A percentile compares a stretch with the other conserved stretches of the same genome.
These are phyloP conservation scores for Pollenia labialis DNA, from an alignment of 2,888 invertebrate genomes.

Conservation along the genomic window DNA sequence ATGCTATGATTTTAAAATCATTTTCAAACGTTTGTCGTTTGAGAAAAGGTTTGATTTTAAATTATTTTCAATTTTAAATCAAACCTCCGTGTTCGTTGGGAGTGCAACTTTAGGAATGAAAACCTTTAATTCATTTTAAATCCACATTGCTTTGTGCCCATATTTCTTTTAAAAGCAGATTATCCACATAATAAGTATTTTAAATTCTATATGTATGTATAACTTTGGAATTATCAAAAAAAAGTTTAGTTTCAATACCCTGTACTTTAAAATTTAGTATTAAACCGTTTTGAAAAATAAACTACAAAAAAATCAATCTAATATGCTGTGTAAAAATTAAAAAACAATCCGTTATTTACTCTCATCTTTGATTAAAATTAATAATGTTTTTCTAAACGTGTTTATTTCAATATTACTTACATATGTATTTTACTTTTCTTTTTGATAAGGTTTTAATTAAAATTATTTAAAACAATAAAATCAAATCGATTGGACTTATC, in stretches of 20 bases:
- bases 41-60: too few relatives aligned
- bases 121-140: too few relatives aligned
- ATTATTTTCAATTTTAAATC: too few relatives aligned
- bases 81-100: too few relatives aligned
- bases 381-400: constrained; percentile 8
- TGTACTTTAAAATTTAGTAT: background rate
- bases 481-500: constrained; percentile 13
- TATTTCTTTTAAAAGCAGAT: too few relatives aligned
- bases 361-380: background rate
- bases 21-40: too few relatives aligned
- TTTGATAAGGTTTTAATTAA: constrained; percentile 38
- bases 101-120: too few relatives aligned
- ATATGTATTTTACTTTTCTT: constrained; percentile 10
- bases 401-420: background rate
- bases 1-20: too few relatives aligned
- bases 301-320: background rate
- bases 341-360: background rate
- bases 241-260: background rate
- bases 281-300: background rate
- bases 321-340: background rate
- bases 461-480: background rate
- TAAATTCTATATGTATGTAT: too few relatives aligned
- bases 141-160: too few relatives aligned
- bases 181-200: too few relatives aligned
- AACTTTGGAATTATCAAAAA: too few relatives aligned